A percentile compares a stretch with the other conserved stretches of the same genome.
phyloP scores from a whole-genome alignment of 2,888 invertebrate species.

The Thereva unica region DNA sequence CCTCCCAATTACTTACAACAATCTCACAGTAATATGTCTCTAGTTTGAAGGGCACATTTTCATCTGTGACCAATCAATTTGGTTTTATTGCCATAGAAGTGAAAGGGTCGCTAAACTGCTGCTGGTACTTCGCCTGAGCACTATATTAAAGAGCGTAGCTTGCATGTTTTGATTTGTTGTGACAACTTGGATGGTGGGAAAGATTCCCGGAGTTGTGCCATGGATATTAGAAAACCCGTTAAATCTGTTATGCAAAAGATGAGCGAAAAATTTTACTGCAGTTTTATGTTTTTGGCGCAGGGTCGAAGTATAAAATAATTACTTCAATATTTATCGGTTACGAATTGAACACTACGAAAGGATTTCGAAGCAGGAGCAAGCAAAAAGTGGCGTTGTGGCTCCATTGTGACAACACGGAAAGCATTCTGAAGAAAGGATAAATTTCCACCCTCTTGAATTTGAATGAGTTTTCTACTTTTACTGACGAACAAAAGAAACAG shows the following conservation, averaged over 20 bases:
- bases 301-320: constrained; percentile 6
- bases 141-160: constrained; percentile 2
- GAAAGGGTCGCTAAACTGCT: constrained; percentile 28
- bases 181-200: constrained; percentile 53
- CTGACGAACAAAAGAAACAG: too few relatives aligned
- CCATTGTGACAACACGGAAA: too few relatives aligned
- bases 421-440: too few relatives aligned
- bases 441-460: too few relatives aligned
- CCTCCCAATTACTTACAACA: too few relatives aligned
- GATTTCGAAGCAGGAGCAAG: neutral
- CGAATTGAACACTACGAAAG: neutral
- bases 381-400: too few relatives aligned
- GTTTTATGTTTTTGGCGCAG: constrained; percentile 51
- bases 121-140: neutral
- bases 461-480: too few relatives aligned
- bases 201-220: constrained; percentile 24
- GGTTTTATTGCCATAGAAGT: constrained; percentile 20
- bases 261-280: constrained; percentile 56
- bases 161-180: constrained; percentile 57
- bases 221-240: constrained; percentile 8
- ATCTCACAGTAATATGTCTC: too few relatives aligned
- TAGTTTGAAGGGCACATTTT: too few relatives aligned
- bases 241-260: constrained; percentile 57
- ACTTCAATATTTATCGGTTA: neutral
- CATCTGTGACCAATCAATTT: constrained; percentile 18